Evolutionary conservation across 2,113 vertebrate genomes (phyloP).

Genomic region (Platichthys stellatus): DNA sequence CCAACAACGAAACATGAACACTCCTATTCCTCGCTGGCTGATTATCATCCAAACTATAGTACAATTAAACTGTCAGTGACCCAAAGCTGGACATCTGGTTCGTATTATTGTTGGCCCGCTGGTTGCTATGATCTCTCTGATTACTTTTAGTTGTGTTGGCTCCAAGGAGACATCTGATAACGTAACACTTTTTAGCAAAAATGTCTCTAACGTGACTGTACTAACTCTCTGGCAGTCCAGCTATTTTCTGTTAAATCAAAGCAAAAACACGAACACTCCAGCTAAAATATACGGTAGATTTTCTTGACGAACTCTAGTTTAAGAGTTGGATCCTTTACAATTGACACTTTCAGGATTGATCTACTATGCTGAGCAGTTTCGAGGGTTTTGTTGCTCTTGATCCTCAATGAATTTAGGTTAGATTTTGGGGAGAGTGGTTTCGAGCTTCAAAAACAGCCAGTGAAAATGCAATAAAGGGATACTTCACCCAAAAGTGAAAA

Average conservation of each 20-base stretch:
- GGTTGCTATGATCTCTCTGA: conserved; percentile 10
- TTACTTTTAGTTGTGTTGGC: conserved; percentile 44
- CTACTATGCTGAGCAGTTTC: no score
- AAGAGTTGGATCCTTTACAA: no score
- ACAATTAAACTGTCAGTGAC: conserved; percentile 32
- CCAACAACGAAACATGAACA: neutral
- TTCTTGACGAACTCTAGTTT: neutral
- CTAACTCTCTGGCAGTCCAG: conserved; percentile 12
- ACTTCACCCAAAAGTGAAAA: no score
- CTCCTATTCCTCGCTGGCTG: conserved; percentile 3
- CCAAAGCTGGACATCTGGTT: conserved; percentile 47
- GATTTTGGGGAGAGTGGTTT: no score
- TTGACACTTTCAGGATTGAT: no score
- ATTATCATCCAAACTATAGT: conserved; percentile 20
- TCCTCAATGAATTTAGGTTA: no score
- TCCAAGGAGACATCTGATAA: conserved; percentile 9
- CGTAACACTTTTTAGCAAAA: conserved; percentile 13
- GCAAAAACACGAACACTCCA: neutral
- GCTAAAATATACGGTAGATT: neutral
- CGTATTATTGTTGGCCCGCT: conserved; percentile 36
- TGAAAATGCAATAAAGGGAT: no score
- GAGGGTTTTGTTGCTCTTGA: no score
- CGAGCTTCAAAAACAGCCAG: no score
- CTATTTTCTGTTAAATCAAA: neutral
- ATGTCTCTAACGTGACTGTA: conserved; percentile 1